Conservation (phyloP, 1,140 invertebrate species). For the Rhysida immarginata region DNA sequence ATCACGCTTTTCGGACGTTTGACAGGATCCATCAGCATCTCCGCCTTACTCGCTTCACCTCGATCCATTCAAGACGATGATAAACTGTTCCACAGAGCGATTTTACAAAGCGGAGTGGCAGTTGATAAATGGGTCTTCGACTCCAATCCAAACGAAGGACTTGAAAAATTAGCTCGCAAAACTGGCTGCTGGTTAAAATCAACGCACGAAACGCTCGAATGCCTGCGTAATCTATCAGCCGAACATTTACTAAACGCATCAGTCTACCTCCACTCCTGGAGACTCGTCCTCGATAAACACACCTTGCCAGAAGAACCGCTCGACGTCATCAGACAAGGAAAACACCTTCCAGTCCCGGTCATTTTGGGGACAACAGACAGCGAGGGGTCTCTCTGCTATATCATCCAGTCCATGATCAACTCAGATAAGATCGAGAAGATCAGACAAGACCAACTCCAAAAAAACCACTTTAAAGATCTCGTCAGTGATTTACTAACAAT, state of each 20-base stretch:
- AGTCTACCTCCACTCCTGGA: conserved; percentile 6
- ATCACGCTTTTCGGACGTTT: conserved; percentile 38
- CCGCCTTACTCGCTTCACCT: conserved; percentile 17
- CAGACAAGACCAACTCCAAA: not conserved
- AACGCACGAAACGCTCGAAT: not conserved
- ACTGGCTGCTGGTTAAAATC: not conserved
- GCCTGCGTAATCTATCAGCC: conserved; percentile 11
- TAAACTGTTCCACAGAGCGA: conserved; percentile 17
- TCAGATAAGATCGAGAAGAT: conserved; percentile 6
- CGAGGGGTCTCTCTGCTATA: conserved; percentile 19
- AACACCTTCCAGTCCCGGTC: not conserved
- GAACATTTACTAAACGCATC: conserved; percentile 10
- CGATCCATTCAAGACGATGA: not conserved
- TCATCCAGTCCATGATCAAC: conserved; percentile 11
- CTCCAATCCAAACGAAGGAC: conserved; percentile 9
- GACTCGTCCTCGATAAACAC: conserved; percentile 14
- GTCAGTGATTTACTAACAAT: not conserved
- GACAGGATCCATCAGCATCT: conserved; percentile 20
- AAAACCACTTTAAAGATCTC: too few relatives aligned
- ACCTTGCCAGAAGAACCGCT: conserved; percentile 14
- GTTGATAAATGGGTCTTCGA: conserved; percentile 18
- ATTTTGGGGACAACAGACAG: conserved; percentile 16
- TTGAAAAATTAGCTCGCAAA: not conserved
- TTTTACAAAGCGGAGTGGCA: conserved; percentile 21
- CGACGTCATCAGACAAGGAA: not conserved